Evolutionary conservation across 2,113 vertebrate species (phyloP).

Genomic region (Anas platyrhynchos): DNA sequence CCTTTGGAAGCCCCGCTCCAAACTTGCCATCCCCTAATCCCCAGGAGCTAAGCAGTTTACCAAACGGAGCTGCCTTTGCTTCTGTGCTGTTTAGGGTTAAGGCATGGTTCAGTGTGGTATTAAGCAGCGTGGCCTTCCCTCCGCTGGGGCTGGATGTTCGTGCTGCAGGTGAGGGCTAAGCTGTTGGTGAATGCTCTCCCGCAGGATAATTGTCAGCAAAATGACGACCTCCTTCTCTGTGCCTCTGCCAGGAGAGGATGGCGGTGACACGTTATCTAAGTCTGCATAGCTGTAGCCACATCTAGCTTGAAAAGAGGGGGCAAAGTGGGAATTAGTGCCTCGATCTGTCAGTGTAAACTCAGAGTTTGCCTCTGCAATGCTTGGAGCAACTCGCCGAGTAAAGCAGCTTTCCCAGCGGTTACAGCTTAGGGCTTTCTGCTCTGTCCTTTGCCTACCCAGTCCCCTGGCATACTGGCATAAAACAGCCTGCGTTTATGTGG

Average conservation of each 20-base stretch:
- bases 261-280: background rate
- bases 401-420: fast-evolving
- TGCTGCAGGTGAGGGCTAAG: slow-evolving; percentile 51
- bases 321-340: background rate
- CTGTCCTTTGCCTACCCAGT: background rate
- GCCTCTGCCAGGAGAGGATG: background rate
- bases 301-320: background rate
- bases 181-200: slow-evolving; percentile 48
- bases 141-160: slow-evolving; percentile 23
- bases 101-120: background rate
- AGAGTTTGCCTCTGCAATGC: background rate
- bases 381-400: background rate
- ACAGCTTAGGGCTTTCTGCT: fast-evolving
- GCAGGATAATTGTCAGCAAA: slow-evolving; percentile 19
- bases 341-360: background rate
- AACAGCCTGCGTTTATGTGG: background rate
- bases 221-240: background rate
- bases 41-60: background rate
- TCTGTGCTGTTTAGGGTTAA: background rate
- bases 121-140: slow-evolving; percentile 38
- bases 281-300: background rate
- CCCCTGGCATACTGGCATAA: background rate
- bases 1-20: background rate
- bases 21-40: background rate
- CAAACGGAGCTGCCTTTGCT: background rate